phyloP scores from a whole-genome alignment of 2,888 invertebrate genomes.

The Meandrusa payeni region DNA sequence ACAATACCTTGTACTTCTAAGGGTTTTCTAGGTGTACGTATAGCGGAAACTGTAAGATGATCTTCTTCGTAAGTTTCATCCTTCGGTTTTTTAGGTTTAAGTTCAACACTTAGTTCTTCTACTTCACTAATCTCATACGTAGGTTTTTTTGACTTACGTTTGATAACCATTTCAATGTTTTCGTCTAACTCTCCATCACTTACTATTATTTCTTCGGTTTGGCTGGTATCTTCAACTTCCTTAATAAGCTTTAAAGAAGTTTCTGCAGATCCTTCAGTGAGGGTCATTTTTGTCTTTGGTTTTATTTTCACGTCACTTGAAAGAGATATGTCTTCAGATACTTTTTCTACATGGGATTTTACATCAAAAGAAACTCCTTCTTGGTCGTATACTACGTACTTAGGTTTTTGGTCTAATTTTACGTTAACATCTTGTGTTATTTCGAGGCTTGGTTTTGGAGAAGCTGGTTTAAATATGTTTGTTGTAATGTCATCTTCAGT shows the following conservation, averaged over 20 bases:
- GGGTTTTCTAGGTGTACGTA: slow-evolving; percentile 83
- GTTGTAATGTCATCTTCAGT: slow-evolving; percentile 62
- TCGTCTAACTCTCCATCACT: slow-evolving; percentile 83
- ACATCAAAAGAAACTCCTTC: slow-evolving; percentile 79
- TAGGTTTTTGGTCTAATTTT: slow-evolving; percentile 85
- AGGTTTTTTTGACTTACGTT: slow-evolving; percentile 73
- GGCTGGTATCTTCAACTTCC: slow-evolving; percentile 83
- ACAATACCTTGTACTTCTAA: slow-evolving; percentile 83
- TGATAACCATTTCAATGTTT: slow-evolving; percentile 73
- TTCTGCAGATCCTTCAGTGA: slow-evolving; percentile 85
- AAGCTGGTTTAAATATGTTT: slow-evolving; percentile 54
- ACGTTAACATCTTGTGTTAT: slow-evolving; percentile 82
- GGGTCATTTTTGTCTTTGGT: slow-evolving; percentile 81
- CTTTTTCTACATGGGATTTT: slow-evolving; percentile 61
- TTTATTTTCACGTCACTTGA: slow-evolving; percentile 86
- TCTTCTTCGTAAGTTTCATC: slow-evolving; percentile 82
- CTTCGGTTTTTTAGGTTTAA: slow-evolving; percentile 68
- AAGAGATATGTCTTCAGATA: slow-evolving; percentile 86
- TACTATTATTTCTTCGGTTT: slow-evolving; percentile 83
- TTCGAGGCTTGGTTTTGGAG: slow-evolving; percentile 63
- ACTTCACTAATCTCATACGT: slow-evolving; percentile 82
- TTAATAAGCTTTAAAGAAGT: slow-evolving; percentile 83
- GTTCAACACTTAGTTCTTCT: slow-evolving; percentile 81
- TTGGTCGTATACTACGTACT: slow-evolving; percentile 84
- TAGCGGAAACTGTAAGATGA: slow-evolving; percentile 84